Percentiles rank a stretch among this genome's conserved stretches.
Conservation (phyloP, 2,888 invertebrate species). For the Anorthoa munda region DNA sequence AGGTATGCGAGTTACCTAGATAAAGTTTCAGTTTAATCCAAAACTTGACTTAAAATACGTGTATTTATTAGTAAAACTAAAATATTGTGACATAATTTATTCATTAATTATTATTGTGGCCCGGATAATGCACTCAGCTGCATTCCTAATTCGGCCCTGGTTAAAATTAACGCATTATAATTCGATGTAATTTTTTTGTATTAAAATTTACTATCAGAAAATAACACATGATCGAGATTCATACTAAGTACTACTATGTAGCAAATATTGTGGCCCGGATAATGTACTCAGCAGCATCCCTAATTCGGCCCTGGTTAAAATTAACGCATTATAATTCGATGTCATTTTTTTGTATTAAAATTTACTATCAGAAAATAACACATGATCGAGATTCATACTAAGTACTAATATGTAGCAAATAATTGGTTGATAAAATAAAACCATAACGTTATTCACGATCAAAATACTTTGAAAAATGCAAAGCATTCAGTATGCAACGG, state of each 20-base stretch:
- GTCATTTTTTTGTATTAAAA: background rate
- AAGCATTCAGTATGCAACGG: background rate
- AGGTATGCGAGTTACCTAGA: too few relatives aligned
- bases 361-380: background rate
- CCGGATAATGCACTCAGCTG: background rate
- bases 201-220: background rate
- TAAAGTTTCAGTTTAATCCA: too few relatives aligned
- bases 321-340: background rate
- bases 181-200: background rate
- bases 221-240: too few relatives aligned
- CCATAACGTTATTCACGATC: background rate
- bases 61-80: too few relatives aligned
- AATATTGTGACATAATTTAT: too few relatives aligned
- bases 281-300: conserved; percentile 2
- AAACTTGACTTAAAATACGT: too few relatives aligned
- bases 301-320: conserved; percentile 6
- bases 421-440: background rate
- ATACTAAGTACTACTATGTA: too few relatives aligned
- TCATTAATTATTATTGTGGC: background rate
- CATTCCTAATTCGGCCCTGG: conserved; percentile 4
- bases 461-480: background rate
- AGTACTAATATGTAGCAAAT: too few relatives aligned
- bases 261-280: background rate
- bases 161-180: background rate
- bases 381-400: too few relatives aligned